Base-by-base conservation (phyloP, 2,888 invertebrate species). In the Teleiodes luculella region DNA sequence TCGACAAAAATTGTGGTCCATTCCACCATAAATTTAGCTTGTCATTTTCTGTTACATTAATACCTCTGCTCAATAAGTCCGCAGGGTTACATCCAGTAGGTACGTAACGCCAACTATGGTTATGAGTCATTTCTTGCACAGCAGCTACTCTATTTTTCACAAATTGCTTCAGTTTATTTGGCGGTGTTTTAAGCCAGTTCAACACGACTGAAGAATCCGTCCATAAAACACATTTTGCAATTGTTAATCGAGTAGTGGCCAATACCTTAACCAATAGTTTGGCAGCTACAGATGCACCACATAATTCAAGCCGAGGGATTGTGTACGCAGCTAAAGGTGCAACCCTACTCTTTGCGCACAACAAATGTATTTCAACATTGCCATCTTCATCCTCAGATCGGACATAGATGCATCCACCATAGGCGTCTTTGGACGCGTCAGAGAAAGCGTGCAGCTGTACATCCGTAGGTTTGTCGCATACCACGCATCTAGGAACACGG, bases 181-280 rank as follows among this genome's bases (percentile, higher is more conserved):
- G 48, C 5, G 55, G 18, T 4, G 55, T 53, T 3, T 33, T 7
- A 6, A 67, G 37, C 67, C 68, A 68, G 7, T 65, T 54, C 1
- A 68, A 43, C 1, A 66, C 66, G 37, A 69, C 60, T 1, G 60
- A 64, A 1, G 67, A 68, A 39, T 70, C 67, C 10, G 53, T 57
- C 67, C 69, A 70, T 13, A 61, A 63, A n/a, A 33, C 14, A 39
- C 52, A 53, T 8, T 7, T 47, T 14, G 31, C 6, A 16, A 33
- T 5, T 30, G 24, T 31, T 13, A 33, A n/a, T 16, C 47, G 14
- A 7, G 18, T 14, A 10, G 47, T 10, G 2, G 52, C 14, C 7
- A 52, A 47, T 18, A 64, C 46, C 33, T 62, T 66, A 2, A 24
- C 24, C 30, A 54, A 58, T 14, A 71, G 53, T 46, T 60, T 56